Conservation (phyloP, 1,140 invertebrate species). For the Geopemphigus sp. region DNA sequence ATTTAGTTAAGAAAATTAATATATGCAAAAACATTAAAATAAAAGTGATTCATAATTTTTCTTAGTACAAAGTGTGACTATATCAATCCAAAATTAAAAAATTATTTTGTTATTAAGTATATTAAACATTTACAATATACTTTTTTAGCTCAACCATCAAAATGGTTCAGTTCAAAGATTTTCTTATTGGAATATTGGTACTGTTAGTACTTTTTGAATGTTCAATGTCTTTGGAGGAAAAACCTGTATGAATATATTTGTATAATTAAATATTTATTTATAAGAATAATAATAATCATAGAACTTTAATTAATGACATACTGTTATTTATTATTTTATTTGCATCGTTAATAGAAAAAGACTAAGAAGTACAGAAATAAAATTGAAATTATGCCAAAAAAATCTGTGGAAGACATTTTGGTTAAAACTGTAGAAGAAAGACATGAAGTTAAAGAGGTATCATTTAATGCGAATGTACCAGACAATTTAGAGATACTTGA, state of each 20-base stretch:
- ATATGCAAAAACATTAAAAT: no score
- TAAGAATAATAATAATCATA: no score
- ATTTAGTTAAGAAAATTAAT: no score
- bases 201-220: slow-evolving; percentile 12
- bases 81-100: no score
- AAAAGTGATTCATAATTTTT: no score
- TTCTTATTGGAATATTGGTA: not conserved
- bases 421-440: not conserved
- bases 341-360: slow-evolving; percentile 4
- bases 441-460: not conserved
- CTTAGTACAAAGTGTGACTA: no score
- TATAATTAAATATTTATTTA: not conserved
- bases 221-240: slow-evolving; percentile 8
- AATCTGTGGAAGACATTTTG: not conserved
- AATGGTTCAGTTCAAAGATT: slow-evolving; percentile 23
- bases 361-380: slow-evolving; percentile 18
- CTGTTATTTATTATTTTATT: not conserved
- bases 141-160: not conserved
- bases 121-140: not conserved
- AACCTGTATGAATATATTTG: slow-evolving; percentile 13
- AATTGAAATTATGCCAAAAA: not conserved
- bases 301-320: no score
- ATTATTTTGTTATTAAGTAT: no score
- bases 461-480: not conserved
- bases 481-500: not conserved